Evolutionary conservation across 2,113 vertebrate genomes (phyloP).

Genomic region (Nothocercus nigrocapillus): DNA sequence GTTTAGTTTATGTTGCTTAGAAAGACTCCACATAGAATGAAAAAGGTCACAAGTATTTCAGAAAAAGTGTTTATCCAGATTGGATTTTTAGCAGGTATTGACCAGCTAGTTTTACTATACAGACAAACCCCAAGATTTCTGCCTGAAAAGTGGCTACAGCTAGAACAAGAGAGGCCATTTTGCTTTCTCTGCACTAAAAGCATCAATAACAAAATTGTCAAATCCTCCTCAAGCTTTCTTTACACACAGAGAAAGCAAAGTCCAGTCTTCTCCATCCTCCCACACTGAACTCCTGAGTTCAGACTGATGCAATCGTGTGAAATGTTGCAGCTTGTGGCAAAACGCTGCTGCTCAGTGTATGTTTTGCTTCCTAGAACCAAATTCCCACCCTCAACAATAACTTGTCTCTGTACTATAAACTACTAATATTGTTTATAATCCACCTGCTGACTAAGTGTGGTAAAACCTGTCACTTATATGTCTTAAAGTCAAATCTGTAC

Average conservation of each 20-base stretch:
- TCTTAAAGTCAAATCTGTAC: not conserved
- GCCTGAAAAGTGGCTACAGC: not conserved
- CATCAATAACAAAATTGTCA: not conserved
- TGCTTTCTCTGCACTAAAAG: not conserved
- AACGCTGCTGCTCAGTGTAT: not conserved
- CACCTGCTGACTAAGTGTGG: not conserved
- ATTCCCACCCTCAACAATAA: not conserved
- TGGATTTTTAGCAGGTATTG: not conserved
- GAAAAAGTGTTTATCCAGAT: not conserved
- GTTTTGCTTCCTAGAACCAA: not conserved
- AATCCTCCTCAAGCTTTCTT: not conserved
- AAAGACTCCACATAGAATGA: accelerated
- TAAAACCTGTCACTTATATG: not conserved
- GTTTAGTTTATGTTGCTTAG: not conserved
- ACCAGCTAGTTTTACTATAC: not conserved
- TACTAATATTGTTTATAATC: not conserved
- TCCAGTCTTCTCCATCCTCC: not conserved
- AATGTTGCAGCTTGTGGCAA: not conserved
- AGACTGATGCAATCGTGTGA: constrained; percentile 40
- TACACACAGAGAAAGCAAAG: not conserved
- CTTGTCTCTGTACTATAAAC: not conserved
- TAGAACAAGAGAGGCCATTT: not conserved
- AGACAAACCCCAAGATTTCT: not conserved
- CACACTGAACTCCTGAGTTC: not conserved
- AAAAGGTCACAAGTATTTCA: not conserved